Percentiles rank a stretch among this genome's conserved stretches.
phyloP scores from a whole-genome alignment of 2,113 vertebrate genomes.

The Rhegmatorhina hoffmannsi region DNA sequence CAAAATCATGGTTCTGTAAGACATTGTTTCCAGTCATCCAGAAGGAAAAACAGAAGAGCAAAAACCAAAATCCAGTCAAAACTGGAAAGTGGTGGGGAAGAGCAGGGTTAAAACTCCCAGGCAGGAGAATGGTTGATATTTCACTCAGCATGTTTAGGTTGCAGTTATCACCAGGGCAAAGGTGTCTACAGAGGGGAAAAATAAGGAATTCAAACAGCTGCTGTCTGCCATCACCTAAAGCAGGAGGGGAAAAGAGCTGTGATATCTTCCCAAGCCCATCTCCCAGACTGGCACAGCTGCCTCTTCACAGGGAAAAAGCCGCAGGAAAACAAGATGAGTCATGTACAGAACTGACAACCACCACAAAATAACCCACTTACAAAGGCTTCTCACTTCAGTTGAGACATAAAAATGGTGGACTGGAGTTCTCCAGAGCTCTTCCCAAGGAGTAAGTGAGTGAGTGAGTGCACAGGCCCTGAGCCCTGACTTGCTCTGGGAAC shows the following conservation, averaged over 20 bases:
- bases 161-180: neutral
- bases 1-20: neutral
- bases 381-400: neutral
- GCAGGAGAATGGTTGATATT: neutral
- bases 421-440: neutral
- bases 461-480: neutral
- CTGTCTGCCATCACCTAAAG: neutral
- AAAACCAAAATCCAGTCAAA: neutral
- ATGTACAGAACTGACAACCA: neutral
- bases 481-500: neutral
- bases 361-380: neutral
- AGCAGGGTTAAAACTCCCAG: neutral
- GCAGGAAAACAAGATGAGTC: slow-evolving; percentile 9
- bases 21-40: neutral
- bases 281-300: neutral
- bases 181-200: neutral
- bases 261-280: neutral
- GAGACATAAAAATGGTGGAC: neutral
- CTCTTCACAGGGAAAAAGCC: neutral
- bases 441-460: neutral
- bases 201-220: neutral
- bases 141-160: neutral
- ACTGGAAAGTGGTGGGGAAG: neutral
- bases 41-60: neutral
- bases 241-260: neutral